These are phyloP conservation scores for Nyctibius grandis DNA, from an alignment of 2,797 vertebrate species.

Conservation along the genomic window DNA sequence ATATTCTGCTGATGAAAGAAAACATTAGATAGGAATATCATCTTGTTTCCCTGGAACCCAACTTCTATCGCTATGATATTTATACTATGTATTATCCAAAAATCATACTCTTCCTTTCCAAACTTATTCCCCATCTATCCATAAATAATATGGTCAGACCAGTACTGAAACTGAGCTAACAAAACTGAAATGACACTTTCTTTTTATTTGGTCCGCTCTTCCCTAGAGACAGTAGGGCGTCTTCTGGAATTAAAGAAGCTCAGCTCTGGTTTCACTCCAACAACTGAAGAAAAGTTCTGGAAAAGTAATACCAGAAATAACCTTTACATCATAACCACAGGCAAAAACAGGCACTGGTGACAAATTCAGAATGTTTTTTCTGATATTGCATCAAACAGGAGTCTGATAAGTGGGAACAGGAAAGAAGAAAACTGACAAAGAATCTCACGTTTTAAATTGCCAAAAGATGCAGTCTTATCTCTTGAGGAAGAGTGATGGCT, in stretches of 20 bases:
- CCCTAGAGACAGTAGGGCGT: not conserved
- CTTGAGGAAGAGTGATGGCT: not conserved
- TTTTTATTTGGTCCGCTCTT: not conserved
- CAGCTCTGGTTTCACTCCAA: not conserved
- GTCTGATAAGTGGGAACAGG: not conserved
- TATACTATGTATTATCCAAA: not conserved
- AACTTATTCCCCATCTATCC: not conserved
- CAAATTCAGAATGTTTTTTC: not conserved
- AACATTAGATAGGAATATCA: not conserved
- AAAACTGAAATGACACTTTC: not conserved
- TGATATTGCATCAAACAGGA: not conserved
- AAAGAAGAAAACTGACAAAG: not conserved
- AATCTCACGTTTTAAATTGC: not conserved
- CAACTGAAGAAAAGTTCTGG: not conserved
- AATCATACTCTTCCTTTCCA: not conserved
- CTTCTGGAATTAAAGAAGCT: not conserved
- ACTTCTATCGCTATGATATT: not conserved
- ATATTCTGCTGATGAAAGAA: constrained; percentile 7
- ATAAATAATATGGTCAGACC: not conserved
- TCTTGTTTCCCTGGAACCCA: not conserved
- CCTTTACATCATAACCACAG: not conserved
- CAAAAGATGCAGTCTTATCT: not conserved
- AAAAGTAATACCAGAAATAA: not conserved
- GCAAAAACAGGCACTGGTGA: constrained; percentile 12
- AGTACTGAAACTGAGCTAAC: not conserved